A percentile compares a stretch with the other conserved stretches of the same genome.
Conservation (phyloP, 2,888 invertebrate species). For the Elegia similella region DNA sequence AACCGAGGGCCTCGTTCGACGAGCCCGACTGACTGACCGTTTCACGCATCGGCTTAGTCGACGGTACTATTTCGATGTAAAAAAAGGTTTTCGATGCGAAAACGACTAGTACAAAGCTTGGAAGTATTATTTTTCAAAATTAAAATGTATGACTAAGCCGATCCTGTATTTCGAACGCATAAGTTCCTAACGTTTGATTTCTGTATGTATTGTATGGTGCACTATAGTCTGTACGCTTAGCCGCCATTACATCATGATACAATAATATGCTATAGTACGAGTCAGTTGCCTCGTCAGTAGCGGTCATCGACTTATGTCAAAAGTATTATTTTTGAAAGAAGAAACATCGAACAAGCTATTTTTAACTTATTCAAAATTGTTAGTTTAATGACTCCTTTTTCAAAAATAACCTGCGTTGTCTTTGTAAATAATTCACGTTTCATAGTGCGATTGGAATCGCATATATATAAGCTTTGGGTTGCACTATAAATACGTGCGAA, state of each 20-base stretch:
- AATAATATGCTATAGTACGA: background rate
- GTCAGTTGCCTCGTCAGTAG: too few relatives aligned
- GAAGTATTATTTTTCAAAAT: conserved; percentile 15
- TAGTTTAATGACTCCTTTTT: too few relatives aligned
- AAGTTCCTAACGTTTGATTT: conserved; percentile 10
- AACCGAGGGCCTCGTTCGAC: background rate
- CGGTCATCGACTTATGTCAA: too few relatives aligned
- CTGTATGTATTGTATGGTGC: conserved; percentile 7
- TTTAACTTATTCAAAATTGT: too few relatives aligned
- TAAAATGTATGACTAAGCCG: background rate
- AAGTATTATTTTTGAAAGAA: too few relatives aligned
- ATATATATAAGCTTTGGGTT: too few relatives aligned
- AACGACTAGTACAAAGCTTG: conserved; percentile 18
- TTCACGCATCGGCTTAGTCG: conserved; percentile 2
- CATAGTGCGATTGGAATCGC: background rate
- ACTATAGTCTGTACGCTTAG: conserved; percentile 6
- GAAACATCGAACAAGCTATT: too few relatives aligned
- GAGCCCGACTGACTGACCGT: conserved; percentile 9
- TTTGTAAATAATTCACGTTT: background rate
- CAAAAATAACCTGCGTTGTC: too few relatives aligned
- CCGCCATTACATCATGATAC: background rate
- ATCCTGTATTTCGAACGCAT: conserved; percentile 5
- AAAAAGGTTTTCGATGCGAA: conserved; percentile 7
- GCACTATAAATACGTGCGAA: too few relatives aligned
- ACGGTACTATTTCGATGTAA: conserved; percentile 4